These are phyloP conservation scores for Zelostemma sp. DNA, from an alignment of 1,140 invertebrate species.

Conservation along the genomic window DNA sequence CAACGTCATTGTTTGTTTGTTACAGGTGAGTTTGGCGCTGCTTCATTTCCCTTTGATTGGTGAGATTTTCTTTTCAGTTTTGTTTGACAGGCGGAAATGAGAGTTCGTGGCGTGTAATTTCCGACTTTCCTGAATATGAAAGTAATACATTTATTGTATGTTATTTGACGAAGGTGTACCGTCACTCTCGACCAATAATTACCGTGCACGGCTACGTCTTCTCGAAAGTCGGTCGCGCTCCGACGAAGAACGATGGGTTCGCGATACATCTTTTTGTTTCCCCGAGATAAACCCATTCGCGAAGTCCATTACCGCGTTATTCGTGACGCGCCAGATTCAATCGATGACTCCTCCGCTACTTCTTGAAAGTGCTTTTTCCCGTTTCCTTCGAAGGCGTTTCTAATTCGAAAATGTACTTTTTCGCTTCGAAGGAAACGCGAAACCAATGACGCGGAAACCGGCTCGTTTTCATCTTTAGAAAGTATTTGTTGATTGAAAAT, in stretches of 20 bases:
- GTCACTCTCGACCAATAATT: conserved; percentile 20
- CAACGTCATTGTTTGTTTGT: conserved; percentile 17
- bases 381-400: no score
- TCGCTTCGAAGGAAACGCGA: no score
- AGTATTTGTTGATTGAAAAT: no score
- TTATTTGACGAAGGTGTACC: conserved; percentile 15
- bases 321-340: neutral
- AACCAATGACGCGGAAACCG: no score
- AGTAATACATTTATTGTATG: conserved; percentile 21
- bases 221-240: conserved; percentile 17
- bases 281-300: neutral
- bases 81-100: no score
- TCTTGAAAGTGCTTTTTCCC: no score
- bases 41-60: conserved; percentile 1
- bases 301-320: neutral
- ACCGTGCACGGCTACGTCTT: conserved; percentile 1
- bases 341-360: neutral
- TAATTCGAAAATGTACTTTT: no score
- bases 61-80: neutral
- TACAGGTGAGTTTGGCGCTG: conserved; percentile 8
- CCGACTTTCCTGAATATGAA: conserved; percentile 21
- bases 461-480: no score
- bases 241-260: neutral
- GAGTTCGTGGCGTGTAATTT: conserved; percentile 1
- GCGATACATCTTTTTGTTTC: neutral